Evolutionary conservation across 1,140 invertebrate genomes (phyloP).

Genomic region (Caligus rogercresseyi): DNA sequence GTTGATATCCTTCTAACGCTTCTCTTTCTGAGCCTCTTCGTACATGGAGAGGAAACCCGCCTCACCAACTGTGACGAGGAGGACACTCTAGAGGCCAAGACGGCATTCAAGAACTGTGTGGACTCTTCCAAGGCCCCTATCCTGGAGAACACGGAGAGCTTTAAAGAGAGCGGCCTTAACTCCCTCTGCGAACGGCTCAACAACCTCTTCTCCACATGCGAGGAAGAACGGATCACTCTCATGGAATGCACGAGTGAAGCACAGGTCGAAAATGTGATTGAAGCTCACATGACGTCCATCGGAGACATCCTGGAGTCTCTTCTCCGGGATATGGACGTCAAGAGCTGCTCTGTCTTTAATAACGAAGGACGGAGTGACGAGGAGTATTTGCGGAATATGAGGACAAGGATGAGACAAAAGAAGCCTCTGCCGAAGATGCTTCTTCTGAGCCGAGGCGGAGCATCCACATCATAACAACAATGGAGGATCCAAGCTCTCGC

Average conservation of each 20-base stretch:
- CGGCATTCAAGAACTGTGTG: neutral
- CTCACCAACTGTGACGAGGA: neutral
- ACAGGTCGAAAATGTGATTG: neutral
- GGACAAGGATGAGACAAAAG: neutral
- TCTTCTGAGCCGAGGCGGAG: neutral
- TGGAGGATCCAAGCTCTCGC: no score
- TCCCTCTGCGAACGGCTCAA: neutral
- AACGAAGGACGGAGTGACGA: neutral
- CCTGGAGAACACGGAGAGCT: no score
- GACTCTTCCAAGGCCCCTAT: neutral
- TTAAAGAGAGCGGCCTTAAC: neutral
- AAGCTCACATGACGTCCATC: neutral
- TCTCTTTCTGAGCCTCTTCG: no score
- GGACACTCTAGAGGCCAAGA: neutral
- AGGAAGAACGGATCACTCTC: neutral
- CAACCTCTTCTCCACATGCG: neutral
- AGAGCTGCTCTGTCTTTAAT: neutral
- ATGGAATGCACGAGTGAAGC: neutral
- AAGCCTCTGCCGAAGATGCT: neutral
- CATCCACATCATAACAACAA: neutral
- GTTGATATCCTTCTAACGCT: no score
- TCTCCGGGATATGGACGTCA: neutral
- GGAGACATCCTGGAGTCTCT: neutral
- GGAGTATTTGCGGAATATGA: neutral
- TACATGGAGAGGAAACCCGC: no score